Evolutionary conservation across 2,888 invertebrate genomes (phyloP).

Genomic region (Saturnia japonica): DNA sequence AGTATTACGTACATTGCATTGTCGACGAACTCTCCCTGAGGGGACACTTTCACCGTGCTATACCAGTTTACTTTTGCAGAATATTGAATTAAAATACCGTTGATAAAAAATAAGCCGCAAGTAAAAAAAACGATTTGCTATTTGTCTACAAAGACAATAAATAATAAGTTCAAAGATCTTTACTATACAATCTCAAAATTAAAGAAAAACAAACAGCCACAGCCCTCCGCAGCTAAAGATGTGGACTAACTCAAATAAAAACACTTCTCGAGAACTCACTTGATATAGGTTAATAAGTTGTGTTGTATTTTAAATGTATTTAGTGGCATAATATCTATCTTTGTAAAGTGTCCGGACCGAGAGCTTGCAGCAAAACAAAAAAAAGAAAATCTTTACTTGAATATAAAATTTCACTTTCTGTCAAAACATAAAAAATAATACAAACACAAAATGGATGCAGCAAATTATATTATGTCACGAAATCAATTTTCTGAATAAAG

Average conservation of each 20-base stretch:
- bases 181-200: neutral
- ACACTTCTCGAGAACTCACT: no score
- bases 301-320: no score
- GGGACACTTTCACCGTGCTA: conserved; percentile 31
- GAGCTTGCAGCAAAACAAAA: no score
- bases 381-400: no score
- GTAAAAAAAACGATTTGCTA: neutral
- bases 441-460: neutral
- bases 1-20: neutral
- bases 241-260: no score
- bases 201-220: no score
- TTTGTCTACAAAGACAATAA: neutral
- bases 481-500: neutral
- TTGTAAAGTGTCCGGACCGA: no score
- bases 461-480: neutral
- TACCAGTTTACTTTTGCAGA: conserved; percentile 12
- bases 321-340: no score
- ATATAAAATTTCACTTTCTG: no score
- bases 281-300: no score
- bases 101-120: neutral
- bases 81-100: neutral
- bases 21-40: conserved; percentile 5
- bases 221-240: neutral
- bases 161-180: neutral
- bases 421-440: neutral